Percentiles rank a stretch among this genome's conserved stretches.
phyloP scores from a whole-genome alignment of 2,113 vertebrate species.

The Varanus salvator region DNA sequence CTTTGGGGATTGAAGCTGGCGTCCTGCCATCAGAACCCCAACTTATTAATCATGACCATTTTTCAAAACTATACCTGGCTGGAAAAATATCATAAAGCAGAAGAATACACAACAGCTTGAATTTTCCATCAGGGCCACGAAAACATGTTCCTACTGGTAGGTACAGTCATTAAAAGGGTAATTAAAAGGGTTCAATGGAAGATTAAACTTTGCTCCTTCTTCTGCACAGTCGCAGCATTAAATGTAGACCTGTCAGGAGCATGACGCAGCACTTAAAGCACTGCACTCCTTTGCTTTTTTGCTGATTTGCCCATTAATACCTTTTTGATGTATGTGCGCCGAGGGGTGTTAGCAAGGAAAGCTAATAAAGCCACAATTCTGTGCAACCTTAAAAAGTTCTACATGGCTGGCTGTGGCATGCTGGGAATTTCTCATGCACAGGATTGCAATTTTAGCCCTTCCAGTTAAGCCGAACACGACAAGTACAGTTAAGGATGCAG shows the following conservation, averaged over 20 bases:
- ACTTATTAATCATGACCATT: neutral
- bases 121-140: neutral
- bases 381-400: too few species aligned
- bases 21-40: neutral
- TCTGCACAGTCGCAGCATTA: neutral
- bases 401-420: too few species aligned
- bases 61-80: neutral
- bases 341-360: neutral
- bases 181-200: constrained; percentile 6
- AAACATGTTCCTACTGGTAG: neutral
- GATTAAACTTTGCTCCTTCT: constrained; percentile 11
- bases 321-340: neutral
- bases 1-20: neutral
- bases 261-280: neutral
- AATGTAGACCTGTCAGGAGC: neutral
- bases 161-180: neutral
- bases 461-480: too few species aligned
- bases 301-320: too few species aligned
- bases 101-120: neutral
- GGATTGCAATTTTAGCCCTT: too few species aligned
- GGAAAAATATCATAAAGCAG: neutral
- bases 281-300: neutral
- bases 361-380: neutral
- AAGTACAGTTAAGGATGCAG: too few species aligned
- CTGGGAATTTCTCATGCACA: too few species aligned